phyloP scores from a whole-genome alignment of 2,797 vertebrate species.

The Macropus fuliginosus region DNA sequence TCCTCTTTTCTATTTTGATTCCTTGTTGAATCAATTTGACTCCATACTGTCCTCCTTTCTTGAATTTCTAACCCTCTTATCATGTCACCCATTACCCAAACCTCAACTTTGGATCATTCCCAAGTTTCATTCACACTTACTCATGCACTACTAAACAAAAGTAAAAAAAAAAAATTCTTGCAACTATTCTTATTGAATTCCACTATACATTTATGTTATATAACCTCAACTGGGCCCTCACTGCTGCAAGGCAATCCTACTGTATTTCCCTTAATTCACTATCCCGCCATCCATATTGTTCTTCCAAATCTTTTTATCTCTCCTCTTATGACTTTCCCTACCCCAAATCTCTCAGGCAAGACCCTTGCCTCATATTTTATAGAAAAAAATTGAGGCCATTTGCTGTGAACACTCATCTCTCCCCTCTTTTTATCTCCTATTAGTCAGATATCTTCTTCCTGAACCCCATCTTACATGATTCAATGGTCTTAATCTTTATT shows the following conservation, averaged over 20 bases:
- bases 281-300: background rate
- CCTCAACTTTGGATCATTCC: background rate
- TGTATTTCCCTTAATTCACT: background rate
- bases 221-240: background rate
- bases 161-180: background rate
- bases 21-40: background rate
- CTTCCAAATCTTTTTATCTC: background rate
- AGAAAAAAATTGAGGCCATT: background rate
- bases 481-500: background rate
- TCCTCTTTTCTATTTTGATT: background rate
- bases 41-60: background rate
- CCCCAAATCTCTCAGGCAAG: background rate
- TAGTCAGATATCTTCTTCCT: background rate
- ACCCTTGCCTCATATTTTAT: background rate
- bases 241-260: background rate
- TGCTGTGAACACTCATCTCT: background rate
- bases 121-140: background rate
- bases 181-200: background rate
- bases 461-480: background rate
- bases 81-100: background rate
- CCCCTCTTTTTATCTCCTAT: background rate
- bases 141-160: background rate
- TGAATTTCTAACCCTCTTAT: background rate
- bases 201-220: background rate
- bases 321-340: background rate